Evolutionary conservation across 1,140 invertebrate genomes (phyloP).

Genomic region (Panagrolaimus sp.): DNA sequence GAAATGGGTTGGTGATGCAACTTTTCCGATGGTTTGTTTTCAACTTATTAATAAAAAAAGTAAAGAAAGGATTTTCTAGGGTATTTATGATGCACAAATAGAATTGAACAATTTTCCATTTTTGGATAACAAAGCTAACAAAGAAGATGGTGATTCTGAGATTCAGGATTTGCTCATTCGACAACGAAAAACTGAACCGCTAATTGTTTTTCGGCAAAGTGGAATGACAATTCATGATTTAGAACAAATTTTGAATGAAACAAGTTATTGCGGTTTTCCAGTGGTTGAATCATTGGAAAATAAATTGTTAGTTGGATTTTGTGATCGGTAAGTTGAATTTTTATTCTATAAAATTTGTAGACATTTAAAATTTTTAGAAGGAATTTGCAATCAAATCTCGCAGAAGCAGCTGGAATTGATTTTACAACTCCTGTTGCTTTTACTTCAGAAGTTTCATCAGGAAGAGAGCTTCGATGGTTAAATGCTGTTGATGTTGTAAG

Average conservation of each 20-base stretch:
- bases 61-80: constrained; percentile 8
- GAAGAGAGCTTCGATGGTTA: constrained; percentile 80
- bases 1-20: constrained; percentile 99
- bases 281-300: constrained; percentile 67
- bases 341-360: background rate
- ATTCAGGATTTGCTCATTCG: constrained; percentile 89
- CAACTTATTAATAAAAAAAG: background rate
- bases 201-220: constrained; percentile 86
- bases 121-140: constrained; percentile 85
- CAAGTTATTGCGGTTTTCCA: constrained; percentile 95
- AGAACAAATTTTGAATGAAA: constrained; percentile 82
- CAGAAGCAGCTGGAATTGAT: background rate
- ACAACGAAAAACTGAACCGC: constrained; percentile 72
- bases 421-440: background rate
- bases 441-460: background rate
- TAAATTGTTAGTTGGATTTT: background rate
- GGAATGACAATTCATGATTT: constrained; percentile 88
- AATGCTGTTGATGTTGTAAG: constrained; percentile 67
- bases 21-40: constrained; percentile 67
- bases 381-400: background rate
- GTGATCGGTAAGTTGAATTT: background rate
- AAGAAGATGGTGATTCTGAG: constrained; percentile 85
- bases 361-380: background rate
- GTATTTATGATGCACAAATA: constrained; percentile 90
- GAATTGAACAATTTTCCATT: constrained; percentile 96